A percentile compares a stretch with the other conserved stretches of the same genome.
Conservation (phyloP, 2,113 vertebrate genomes). For the Phalacrocorax carbo region DNA sequence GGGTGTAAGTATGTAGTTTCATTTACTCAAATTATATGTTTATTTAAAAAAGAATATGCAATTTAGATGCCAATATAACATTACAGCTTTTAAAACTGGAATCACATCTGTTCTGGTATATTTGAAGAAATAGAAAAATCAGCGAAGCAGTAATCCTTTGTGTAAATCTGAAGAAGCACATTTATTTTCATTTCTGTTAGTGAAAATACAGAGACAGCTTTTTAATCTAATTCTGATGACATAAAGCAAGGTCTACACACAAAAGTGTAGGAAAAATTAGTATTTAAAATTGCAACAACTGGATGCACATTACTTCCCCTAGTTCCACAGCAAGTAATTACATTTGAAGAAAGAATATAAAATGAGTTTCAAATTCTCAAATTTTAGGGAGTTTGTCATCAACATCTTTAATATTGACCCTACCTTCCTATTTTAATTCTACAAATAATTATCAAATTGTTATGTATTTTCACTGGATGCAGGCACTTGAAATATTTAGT, state of each 20-base stretch:
- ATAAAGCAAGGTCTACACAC: not conserved
- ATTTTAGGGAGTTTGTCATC: not conserved
- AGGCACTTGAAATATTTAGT: not conserved
- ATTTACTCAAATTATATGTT: not conserved
- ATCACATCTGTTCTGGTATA: not conserved
- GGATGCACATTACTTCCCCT: not conserved
- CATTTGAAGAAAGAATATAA: not conserved
- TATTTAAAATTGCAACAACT: not conserved
- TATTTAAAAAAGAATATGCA: not conserved
- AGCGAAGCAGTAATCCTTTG: accelerated
- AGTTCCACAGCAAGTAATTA: not conserved
- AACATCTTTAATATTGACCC: not conserved
- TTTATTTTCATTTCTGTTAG: not conserved
- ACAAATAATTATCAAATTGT: not conserved
- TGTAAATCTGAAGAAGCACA: not conserved
- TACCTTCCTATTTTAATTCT: not conserved
- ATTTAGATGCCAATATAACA: not conserved
- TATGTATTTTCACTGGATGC: not conserved
- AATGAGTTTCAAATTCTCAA: not conserved
- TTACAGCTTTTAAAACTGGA: not conserved
- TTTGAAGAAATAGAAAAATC: not conserved
- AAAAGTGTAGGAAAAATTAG: not conserved
- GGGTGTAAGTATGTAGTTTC: not conserved
- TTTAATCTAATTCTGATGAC: not conserved
- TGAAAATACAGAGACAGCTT: not conserved